A percentile compares a stretch with the other conserved stretches of the same genome.
Evolutionary conservation across 1,140 invertebrate genomes (phyloP).

Genomic region (Sycobia sp.): DNA sequence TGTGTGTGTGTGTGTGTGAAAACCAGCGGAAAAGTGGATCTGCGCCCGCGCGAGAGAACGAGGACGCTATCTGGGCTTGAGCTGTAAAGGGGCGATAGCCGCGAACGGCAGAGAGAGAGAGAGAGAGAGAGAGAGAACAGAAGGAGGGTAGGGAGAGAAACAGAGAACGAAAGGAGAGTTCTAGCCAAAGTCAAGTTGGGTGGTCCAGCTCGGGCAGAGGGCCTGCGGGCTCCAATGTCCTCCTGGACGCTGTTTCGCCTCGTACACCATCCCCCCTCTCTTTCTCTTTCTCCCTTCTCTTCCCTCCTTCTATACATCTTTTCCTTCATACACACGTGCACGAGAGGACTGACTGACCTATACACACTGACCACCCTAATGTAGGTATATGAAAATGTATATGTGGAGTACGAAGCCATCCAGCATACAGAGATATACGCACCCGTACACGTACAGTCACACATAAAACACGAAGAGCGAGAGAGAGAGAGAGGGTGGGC

Average conservation of each 20-base stretch:
- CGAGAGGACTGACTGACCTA: too few relatives aligned
- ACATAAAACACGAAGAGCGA: too few relatives aligned
- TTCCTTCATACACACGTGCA: background rate
- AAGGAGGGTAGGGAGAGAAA: too few relatives aligned
- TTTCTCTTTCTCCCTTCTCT: conserved; percentile 27
- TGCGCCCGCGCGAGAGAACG: too few relatives aligned
- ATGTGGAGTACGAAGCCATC: too few relatives aligned
- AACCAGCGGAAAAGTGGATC: conserved; percentile 28
- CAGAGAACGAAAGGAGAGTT: conserved; percentile 22
- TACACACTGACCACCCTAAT: too few relatives aligned
- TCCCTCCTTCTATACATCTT: conserved; percentile 9
- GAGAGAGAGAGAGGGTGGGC: too few relatives aligned
- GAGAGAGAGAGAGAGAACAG: conserved; percentile 12
- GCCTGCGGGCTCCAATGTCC: conserved; percentile 40
- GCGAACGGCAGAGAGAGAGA: background rate
- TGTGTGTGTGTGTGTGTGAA: too few relatives aligned
- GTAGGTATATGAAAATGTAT: too few relatives aligned
- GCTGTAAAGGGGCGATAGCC: background rate
- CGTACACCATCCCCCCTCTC: conserved; percentile 6
- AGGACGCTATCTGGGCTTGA: conserved; percentile 18
- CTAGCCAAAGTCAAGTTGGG: conserved; percentile 38
- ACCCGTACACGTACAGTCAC: too few relatives aligned
- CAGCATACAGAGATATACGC: too few relatives aligned
- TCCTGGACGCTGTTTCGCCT: conserved; percentile 19
- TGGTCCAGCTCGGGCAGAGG: conserved; percentile 38